A percentile compares a stretch with the other conserved stretches of the same genome.
phyloP scores from a whole-genome alignment of 2,888 invertebrate genomes.

The Pemphredon lugubris region DNA sequence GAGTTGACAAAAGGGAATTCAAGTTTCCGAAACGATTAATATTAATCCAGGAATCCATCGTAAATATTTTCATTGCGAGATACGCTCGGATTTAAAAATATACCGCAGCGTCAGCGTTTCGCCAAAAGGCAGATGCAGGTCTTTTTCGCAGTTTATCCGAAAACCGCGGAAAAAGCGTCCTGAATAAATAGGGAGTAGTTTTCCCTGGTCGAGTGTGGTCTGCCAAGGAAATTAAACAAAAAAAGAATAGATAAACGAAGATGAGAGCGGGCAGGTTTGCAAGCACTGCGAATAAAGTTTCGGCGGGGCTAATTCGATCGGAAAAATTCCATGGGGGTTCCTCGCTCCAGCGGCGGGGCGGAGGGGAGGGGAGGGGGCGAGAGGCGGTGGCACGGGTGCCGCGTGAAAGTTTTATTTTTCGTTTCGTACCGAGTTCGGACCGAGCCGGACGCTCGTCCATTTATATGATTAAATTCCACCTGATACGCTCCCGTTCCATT shows the following conservation, averaged over 20 bases:
- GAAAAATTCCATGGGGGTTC: slow-evolving; percentile 61
- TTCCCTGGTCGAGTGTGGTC: slow-evolving; percentile 27
- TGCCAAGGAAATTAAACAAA: slow-evolving; percentile 44
- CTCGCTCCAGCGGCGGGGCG: slow-evolving; percentile 4
- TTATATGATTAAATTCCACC: slow-evolving; percentile 74
- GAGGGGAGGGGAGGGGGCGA: too few species aligned
- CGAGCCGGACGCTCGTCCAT: slow-evolving; percentile 67
- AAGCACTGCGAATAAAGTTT: slow-evolving; percentile 58
- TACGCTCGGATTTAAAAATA: too few species aligned
- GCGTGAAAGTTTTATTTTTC: slow-evolving; percentile 66
- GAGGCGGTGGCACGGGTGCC: too few species aligned
- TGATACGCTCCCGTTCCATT: slow-evolving; percentile 60
- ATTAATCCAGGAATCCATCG: too few species aligned
- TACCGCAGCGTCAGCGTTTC: too few species aligned
- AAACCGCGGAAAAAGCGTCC: slow-evolving; percentile 38
- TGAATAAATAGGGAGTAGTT: slow-evolving; percentile 50
- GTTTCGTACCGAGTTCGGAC: slow-evolving; percentile 45
- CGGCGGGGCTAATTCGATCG: slow-evolving; percentile 68
- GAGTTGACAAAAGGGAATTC: too few species aligned
- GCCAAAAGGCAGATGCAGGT: slow-evolving; percentile 2
- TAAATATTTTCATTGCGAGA: too few species aligned
- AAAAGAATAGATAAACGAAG: slow-evolving; percentile 32
- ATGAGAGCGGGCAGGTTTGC: slow-evolving; percentile 16
- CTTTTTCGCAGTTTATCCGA: slow-evolving; percentile 31
- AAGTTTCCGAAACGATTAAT: too few species aligned